Percentiles rank a stretch among this genome's conserved stretches.
phyloP scores from a whole-genome alignment of 2,113 vertebrate genomes.

The Theristicus caerulescens region DNA sequence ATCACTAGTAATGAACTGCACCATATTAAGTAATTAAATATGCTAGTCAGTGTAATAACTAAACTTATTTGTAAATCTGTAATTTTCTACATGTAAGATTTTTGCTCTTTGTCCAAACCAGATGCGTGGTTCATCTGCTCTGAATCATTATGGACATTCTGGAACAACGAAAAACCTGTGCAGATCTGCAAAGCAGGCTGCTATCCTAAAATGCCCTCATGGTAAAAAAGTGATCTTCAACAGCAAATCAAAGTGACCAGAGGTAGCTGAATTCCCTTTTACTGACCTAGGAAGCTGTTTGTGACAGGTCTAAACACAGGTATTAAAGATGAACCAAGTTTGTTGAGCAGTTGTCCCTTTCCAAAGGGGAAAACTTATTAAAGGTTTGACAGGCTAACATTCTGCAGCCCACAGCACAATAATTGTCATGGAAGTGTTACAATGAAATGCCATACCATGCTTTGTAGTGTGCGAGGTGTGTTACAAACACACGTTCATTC shows the following conservation, averaged over 20 bases:
- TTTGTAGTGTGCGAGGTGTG: background rate
- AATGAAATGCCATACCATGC: background rate
- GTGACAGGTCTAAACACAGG: background rate
- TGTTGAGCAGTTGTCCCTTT: background rate
- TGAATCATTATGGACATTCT: background rate
- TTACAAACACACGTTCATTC: background rate
- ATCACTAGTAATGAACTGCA: background rate
- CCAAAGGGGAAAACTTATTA: background rate
- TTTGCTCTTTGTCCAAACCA: background rate
- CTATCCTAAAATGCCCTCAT: background rate
- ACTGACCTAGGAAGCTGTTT: background rate
- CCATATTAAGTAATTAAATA: background rate
- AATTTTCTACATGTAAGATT: background rate
- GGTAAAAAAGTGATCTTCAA: background rate
- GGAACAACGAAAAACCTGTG: background rate
- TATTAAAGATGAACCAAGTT: background rate
- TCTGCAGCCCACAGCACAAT: background rate
- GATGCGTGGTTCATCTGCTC: background rate
- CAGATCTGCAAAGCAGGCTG: background rate
- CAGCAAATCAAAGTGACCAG: background rate
- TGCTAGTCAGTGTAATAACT: background rate
- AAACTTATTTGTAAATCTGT: background rate
- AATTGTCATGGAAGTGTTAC: fast-evolving
- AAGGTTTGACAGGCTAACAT: background rate
- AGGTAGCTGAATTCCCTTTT: background rate